phyloP scores from a whole-genome alignment of 2,113 vertebrate species.

The Cromileptes altivelis region DNA sequence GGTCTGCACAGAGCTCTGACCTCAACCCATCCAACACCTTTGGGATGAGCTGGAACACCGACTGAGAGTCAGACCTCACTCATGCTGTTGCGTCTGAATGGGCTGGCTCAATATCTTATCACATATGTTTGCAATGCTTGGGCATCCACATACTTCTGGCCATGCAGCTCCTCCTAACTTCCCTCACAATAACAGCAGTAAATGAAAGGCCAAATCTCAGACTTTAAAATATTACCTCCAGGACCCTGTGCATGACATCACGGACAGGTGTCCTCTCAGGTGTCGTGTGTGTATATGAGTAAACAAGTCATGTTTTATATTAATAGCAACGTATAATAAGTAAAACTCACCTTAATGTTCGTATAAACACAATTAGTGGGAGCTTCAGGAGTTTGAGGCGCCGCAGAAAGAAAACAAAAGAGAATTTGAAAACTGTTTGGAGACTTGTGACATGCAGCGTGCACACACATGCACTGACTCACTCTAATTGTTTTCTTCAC shows the following conservation, averaged over 20 bases:
- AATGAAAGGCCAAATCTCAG: background rate
- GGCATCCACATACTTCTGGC: background rate
- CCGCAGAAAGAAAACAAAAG: constrained; percentile 19
- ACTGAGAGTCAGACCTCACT: background rate
- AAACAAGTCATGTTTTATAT: background rate
- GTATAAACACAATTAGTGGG: background rate
- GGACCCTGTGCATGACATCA: background rate
- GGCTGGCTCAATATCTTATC: too few relatives aligned
- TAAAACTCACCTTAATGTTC: background rate
- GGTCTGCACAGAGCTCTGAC: background rate
- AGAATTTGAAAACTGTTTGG: constrained; percentile 34
- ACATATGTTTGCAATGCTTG: too few relatives aligned
- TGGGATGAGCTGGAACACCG: background rate
- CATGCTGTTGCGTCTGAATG: background rate
- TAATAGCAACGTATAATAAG: too few relatives aligned
- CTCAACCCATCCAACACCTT: background rate
- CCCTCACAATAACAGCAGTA: background rate
- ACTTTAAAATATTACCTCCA: too few relatives aligned
- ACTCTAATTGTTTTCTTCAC: constrained; percentile 66
- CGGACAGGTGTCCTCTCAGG: background rate
- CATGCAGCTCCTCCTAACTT: background rate
- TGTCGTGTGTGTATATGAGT: background rate
- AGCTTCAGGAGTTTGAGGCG: background rate
- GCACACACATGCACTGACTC: background rate
- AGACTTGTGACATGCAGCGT: constrained; percentile 1